phyloP scores from a whole-genome alignment of 2,797 vertebrate genomes.

The Muscicapa striata region DNA sequence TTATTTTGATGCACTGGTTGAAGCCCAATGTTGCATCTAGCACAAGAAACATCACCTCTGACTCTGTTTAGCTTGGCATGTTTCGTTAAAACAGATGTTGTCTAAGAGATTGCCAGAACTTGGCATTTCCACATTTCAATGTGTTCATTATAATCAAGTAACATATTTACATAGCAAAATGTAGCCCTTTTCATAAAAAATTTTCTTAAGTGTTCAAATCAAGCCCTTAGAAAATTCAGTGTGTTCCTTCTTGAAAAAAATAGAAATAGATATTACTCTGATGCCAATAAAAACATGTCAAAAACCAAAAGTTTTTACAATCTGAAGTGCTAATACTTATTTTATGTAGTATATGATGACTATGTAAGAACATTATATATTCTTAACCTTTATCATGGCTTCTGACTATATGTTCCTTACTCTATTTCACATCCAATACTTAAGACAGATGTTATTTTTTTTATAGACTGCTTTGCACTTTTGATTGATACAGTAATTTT shows the following conservation, averaged over 20 bases:
- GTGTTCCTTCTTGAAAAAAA: background rate
- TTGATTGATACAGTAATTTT: background rate
- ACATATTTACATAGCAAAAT: background rate
- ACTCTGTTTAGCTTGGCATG: background rate
- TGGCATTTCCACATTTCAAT: background rate
- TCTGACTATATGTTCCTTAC: background rate
- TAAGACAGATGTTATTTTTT: background rate
- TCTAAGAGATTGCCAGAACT: background rate
- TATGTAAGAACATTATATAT: background rate
- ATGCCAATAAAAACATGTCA: background rate
- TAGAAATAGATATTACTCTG: background rate
- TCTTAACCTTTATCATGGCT: background rate
- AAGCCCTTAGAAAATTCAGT: background rate
- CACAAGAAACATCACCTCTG: background rate
- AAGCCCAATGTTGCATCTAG: background rate
- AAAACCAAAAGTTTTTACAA: background rate
- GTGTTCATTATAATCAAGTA: background rate
- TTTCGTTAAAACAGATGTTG: background rate
- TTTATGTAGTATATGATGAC: background rate
- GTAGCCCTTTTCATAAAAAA: background rate
- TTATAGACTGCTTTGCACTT: background rate
- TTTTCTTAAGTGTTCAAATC: background rate
- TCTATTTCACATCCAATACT: background rate
- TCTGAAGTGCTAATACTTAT: background rate
- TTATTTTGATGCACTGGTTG: background rate